Percentiles rank a stretch among this genome's conserved stretches.
These are phyloP conservation scores for Zaprionus ghesquierei DNA, from an alignment of 1,140 invertebrate genomes.

Conservation along the genomic window DNA sequence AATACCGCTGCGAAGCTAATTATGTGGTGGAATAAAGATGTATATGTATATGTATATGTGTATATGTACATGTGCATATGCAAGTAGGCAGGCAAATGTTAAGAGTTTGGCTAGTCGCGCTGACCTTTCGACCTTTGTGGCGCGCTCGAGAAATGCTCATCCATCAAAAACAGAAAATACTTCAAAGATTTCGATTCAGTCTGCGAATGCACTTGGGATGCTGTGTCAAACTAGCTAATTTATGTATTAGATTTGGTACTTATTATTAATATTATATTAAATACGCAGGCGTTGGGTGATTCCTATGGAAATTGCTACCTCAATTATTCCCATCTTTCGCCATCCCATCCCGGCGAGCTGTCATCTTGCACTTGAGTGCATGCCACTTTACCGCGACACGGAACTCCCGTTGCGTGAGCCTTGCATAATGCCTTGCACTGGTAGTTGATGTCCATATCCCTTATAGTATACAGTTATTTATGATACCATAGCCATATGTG, in stretches of 20 bases:
- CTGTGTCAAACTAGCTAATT: slow-evolving; percentile 32
- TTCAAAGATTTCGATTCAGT: slow-evolving; percentile 56
- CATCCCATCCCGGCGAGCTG: too few relatives aligned
- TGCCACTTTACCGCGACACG: slow-evolving; percentile 34
- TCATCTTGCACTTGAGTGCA: slow-evolving; percentile 33
- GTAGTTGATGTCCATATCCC: neutral
- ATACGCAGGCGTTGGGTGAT: slow-evolving; percentile 4
- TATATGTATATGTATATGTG: neutral
- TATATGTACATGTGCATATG: neutral
- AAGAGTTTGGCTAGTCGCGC: neutral
- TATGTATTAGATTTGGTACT: slow-evolving; percentile 40
- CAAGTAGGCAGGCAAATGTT: slow-evolving; percentile 26
- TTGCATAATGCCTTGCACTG: slow-evolving; percentile 36
- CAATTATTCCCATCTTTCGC: neutral
- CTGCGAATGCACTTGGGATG: slow-evolving; percentile 35
- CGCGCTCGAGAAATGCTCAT: slow-evolving; percentile 17
- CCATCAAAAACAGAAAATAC: slow-evolving; percentile 33
- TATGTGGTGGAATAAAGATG: neutral
- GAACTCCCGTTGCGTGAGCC: slow-evolving; percentile 33
- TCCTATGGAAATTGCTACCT: slow-evolving; percentile 47
- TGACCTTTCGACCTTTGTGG: slow-evolving; percentile 28
- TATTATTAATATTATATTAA: slow-evolving; percentile 13
- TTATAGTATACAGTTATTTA: neutral
- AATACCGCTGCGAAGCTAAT: neutral
- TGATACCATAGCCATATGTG: slow-evolving; percentile 2